phyloP scores from a whole-genome alignment of 2,888 invertebrate species.

The Sinohyriopsis cumingii region DNA sequence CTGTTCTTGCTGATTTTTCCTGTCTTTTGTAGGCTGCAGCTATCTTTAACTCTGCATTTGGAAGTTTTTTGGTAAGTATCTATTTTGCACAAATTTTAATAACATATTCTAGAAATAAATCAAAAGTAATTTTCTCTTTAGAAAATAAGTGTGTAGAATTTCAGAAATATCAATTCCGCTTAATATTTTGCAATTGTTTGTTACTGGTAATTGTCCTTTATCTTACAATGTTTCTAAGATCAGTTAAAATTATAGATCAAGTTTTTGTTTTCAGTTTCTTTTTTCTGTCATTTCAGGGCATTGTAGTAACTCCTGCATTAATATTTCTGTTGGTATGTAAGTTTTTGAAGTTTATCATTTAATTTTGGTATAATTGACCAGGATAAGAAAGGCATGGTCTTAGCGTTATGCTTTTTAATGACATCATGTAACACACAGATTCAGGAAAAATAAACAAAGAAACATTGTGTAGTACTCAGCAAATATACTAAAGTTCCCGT shows the following conservation, averaged over 20 bases:
- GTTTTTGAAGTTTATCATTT: not conserved
- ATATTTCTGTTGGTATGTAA: slow-evolving; percentile 75
- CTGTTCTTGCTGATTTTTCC: not conserved
- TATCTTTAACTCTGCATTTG: slow-evolving; percentile 77
- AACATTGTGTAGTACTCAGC: no score
- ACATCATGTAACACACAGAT: no score
- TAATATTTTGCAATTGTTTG: not conserved
- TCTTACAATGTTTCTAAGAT: not conserved
- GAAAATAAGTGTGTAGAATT: not conserved
- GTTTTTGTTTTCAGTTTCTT: not conserved
- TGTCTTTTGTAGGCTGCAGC: slow-evolving; percentile 72
- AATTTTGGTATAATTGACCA: no score
- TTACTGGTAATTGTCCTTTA: not conserved
- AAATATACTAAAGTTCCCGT: no score
- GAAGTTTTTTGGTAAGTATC: slow-evolving; percentile 75
- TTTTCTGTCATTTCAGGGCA: slow-evolving; percentile 65
- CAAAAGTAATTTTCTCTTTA: not conserved
- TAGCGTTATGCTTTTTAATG: no score
- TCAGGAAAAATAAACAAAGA: no score
- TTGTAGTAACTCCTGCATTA: slow-evolving; percentile 75
- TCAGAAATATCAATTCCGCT: not conserved
- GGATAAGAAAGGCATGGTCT: no score
- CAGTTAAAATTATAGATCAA: not conserved
- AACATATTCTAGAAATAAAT: not conserved
- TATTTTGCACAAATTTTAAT: not conserved